Base-by-base conservation (phyloP, 2,888 invertebrate species). In the Pegoplata infirma region DNA sequence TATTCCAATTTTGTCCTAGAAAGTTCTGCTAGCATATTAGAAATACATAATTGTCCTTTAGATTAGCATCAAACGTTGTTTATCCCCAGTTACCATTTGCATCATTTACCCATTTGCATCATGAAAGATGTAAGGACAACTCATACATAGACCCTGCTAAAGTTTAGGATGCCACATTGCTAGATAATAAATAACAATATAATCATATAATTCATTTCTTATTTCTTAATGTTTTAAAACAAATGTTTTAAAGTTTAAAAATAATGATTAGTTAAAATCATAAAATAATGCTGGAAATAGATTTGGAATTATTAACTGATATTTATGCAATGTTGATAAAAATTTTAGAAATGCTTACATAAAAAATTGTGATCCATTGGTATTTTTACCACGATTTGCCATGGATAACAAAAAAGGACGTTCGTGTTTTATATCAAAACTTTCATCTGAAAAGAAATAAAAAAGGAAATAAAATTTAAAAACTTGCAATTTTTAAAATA, bases 311-410 rank as follows among this genome's bases (percentile, higher is more conserved):
- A 80, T 76, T 81, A 73, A 28, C 66, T 14, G 4, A 66, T 64
- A 66, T 44, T 12, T 53, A 23, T 17, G 1, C n/a, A 2, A 5
- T 17, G 12, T 14, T 16, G 56, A 25, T 23, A 55, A 4, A n/a
- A 12, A 40, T n/a, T n/a, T n/a, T 16, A 23, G 16, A n/a, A n/a
- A 49, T 86, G 95, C 97, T 97, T 93, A 98, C 98, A 98, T 96
- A 90, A 98, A 98, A 91, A 99, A 99, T 89, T 99, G 99, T 2
- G 98, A 98, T 75, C 99, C 98, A 90, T 99, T 99, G 46, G 99
- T 98, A 87, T 98, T 95, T 90, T 96, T 96, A 82, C 99, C 98
- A 85, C 97, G 92, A 91, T 99, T 99, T 14, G 99, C 99, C 99
- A 99, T 99, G 46, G 98, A 98, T 73, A 99, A 91, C 82, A 99